These are phyloP conservation scores for Aproaerema taeniolella DNA, from an alignment of 2,888 invertebrate genomes.

Conservation along the genomic window DNA sequence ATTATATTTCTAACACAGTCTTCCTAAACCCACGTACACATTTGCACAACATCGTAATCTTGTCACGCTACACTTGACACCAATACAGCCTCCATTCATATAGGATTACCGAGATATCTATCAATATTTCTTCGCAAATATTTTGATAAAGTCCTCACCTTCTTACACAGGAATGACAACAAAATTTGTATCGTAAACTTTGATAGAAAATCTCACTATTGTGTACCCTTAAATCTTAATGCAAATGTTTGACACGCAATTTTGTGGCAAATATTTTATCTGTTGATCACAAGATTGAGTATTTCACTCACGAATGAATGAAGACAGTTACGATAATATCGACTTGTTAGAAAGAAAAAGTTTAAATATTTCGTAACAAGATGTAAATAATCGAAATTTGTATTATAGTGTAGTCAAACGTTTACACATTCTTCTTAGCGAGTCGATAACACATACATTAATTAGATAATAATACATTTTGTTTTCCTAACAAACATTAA, in stretches of 20 bases:
- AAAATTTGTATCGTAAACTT: constrained; percentile 56
- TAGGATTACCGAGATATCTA: constrained; percentile 65
- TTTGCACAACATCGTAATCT: constrained; percentile 70
- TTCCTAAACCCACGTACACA: constrained; percentile 16
- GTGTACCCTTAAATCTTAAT: constrained; percentile 31
- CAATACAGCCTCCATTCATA: constrained; percentile 49
- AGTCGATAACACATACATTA: too few relatives aligned
- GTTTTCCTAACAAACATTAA: too few relatives aligned
- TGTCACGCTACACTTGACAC: constrained; percentile 72
- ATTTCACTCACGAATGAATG: too few relatives aligned
- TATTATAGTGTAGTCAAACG: too few relatives aligned
- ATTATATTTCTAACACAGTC: constrained; percentile 17
- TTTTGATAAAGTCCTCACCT: constrained; percentile 38
- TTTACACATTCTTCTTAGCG: too few relatives aligned
- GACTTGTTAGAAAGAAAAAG: too few relatives aligned
- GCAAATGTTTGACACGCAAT: constrained; percentile 39
- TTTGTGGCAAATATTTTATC: too few relatives aligned
- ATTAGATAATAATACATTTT: too few relatives aligned
- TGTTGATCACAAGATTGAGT: too few relatives aligned
- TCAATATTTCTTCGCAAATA: constrained; percentile 63
- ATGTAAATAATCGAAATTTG: too few relatives aligned
- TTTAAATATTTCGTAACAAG: too few relatives aligned
- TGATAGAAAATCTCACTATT: constrained; percentile 42
- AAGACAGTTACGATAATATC: too few relatives aligned
- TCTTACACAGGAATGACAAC: constrained; percentile 52